Conservation (phyloP, 2,797 vertebrate species). For the Nannoperca australis region DNA sequence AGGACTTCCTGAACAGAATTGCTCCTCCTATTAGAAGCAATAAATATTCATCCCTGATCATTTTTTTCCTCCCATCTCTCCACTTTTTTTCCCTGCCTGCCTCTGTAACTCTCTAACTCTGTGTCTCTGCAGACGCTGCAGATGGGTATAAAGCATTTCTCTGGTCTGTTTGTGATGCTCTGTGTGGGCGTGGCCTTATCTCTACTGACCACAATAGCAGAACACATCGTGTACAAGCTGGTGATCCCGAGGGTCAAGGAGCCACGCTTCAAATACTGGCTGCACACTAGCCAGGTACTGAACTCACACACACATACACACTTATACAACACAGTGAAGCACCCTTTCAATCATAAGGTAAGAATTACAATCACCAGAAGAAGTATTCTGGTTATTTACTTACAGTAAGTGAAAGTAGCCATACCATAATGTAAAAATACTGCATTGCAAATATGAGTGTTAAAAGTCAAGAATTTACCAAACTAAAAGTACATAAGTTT, state of each 20-base stretch:
- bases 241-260: slow-evolving; percentile 94
- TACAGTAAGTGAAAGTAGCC: not conserved
- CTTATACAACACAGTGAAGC: not conserved
- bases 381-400: not conserved
- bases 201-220: slow-evolving; percentile 94
- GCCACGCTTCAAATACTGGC: slow-evolving; percentile 94
- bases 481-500: not conserved
- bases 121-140: slow-evolving; percentile 90
- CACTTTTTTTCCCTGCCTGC: not conserved
- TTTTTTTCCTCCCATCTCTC: not conserved
- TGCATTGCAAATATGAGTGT: not conserved
- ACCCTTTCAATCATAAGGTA: not conserved
- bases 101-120: slow-evolving; percentile 2
- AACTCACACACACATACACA: slow-evolving; percentile 1
- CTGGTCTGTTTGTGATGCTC: slow-evolving; percentile 97
- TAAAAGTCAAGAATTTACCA: not conserved
- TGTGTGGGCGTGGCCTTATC: slow-evolving; percentile 94
- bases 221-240: slow-evolving; percentile 93
- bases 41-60: not conserved
- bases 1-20: not conserved
- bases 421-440: not conserved
- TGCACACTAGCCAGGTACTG: slow-evolving; percentile 97
- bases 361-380: not conserved
- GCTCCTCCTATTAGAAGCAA: not conserved
- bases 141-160: slow-evolving; percentile 99